Evolutionary conservation across 2,113 vertebrate genomes (phyloP), one percentile per base, ranked within the genome.

Genomic region (Hydropotes inermis): DNA sequence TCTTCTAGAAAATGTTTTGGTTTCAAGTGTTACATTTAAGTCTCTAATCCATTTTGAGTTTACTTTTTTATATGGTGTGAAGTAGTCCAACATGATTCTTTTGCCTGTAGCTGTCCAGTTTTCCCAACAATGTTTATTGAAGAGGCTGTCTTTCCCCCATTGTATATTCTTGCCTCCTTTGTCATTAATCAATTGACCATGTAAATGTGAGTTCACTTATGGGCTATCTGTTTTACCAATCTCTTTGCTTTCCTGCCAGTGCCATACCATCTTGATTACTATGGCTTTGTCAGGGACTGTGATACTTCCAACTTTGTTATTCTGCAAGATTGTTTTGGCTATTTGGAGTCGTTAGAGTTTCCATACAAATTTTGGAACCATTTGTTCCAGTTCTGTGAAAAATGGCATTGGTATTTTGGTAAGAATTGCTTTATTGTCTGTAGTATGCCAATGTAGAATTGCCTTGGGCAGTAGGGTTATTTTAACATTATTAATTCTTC

Each of bases 331-430:
- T 36, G 30, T 9, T 67, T 67, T 67, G 64, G 16, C 7, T n/a
- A n/a, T 67, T 36, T 19, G 15, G 16, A 1, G 33, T 67, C 1
- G 0, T n/a, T n/a, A 19, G 33, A 17, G 16, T 16, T 67, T n/a
- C 33, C 64, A 67, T 36, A 67, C 17, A 67, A 36, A 67, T 36
- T 36, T 67, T 67, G n/a, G 58, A 60, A 60, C 11, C 4, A 12
- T 28, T 60, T 60, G 58, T 28, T 60, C 27, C 27, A 60, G 64
- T 19, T 36, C 64, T 67, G 33, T 67, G 16, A n/a, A 67, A 67
- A 67, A 36, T 67, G 16, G 16, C 64, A n/a, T 67, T 15, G 33
- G 16, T n/a, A n/a, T n/a, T 67, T 67, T 67, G 64, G 17, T 67
- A 67, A 17, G 64, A n/a, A 67, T 67, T n/a, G 16, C 64, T 54